Conservation (phyloP, 2,888 invertebrate genomes). For the Augochlorella aurata region DNA sequence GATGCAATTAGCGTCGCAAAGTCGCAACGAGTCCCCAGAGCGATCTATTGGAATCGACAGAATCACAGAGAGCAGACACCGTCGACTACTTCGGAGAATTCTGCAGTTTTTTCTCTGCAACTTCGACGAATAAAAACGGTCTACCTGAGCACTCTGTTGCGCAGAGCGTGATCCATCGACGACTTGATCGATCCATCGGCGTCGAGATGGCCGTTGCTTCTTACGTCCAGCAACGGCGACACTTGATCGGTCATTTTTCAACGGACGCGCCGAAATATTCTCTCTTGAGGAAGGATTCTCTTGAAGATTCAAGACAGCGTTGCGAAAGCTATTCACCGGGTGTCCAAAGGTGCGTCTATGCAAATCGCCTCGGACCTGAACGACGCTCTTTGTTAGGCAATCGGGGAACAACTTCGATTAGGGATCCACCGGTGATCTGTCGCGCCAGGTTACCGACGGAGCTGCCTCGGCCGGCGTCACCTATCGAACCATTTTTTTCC, state of each 20-base stretch:
- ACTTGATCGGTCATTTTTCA: slow-evolving; percentile 70
- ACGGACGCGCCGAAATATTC: background rate
- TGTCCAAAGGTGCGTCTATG: slow-evolving; percentile 9
- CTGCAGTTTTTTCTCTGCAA: background rate
- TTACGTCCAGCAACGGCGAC: slow-evolving; percentile 68
- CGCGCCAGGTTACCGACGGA: slow-evolving; percentile 2
- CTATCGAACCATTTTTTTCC: background rate
- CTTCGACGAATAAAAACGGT: background rate
- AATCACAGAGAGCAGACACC: background rate
- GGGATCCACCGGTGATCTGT: background rate
- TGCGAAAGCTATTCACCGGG: background rate
- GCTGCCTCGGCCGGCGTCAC: background rate
- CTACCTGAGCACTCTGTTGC: slow-evolving; percentile 77
- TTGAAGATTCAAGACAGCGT: background rate
- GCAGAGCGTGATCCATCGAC: slow-evolving; percentile 65
- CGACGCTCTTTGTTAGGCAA: background rate
- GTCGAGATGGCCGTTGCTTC: slow-evolving; percentile 62
- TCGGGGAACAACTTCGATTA: background rate
- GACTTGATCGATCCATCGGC: slow-evolving; percentile 55
- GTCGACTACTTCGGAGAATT: background rate
- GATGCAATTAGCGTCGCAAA: background rate
- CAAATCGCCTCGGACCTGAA: background rate
- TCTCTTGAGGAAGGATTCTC: background rate
- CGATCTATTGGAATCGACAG: background rate
- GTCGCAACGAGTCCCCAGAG: background rate